Percentiles rank a stretch among this genome's conserved stretches.
Conservation (phyloP, 2,113 vertebrate species). For the Gallinago jamesoni region DNA sequence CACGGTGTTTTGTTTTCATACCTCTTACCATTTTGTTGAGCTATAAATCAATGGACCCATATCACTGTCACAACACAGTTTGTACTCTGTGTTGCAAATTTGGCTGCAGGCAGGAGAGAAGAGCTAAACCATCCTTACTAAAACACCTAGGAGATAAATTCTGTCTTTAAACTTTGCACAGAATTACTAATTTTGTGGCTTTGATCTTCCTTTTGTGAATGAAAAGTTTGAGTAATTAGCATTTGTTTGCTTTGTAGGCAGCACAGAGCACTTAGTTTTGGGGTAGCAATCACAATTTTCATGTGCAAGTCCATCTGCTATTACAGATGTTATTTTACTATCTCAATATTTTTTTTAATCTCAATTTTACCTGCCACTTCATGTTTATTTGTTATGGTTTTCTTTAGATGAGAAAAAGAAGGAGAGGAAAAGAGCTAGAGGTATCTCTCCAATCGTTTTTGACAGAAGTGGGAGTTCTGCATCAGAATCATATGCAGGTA, state of each 20-base stretch:
- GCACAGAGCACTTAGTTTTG: background rate
- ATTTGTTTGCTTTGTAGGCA: background rate
- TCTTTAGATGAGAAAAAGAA: slow-evolving; percentile 86
- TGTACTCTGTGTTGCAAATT: background rate
- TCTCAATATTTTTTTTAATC: background rate
- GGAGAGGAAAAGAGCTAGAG: slow-evolving; percentile 88
- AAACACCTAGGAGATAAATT: background rate
- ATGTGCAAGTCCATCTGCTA: background rate
- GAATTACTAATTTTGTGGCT: background rate
- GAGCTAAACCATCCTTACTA: background rate
- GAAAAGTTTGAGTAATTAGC: background rate
- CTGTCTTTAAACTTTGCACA: background rate
- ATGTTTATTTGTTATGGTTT: background rate
- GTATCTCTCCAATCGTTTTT: slow-evolving; percentile 91
- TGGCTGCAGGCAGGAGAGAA: background rate
- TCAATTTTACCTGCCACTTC: background rate
- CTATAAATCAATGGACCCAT: background rate
- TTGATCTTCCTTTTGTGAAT: background rate
- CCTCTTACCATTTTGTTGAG: background rate
- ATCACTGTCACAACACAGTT: background rate
- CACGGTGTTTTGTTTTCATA: background rate
- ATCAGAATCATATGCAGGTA: slow-evolving; percentile 90
- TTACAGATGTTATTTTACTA: background rate
- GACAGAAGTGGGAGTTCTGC: slow-evolving; percentile 92
- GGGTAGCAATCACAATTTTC: background rate